Conservation (phyloP, 2,888 invertebrate species). For the Agonopterix arenella region DNA sequence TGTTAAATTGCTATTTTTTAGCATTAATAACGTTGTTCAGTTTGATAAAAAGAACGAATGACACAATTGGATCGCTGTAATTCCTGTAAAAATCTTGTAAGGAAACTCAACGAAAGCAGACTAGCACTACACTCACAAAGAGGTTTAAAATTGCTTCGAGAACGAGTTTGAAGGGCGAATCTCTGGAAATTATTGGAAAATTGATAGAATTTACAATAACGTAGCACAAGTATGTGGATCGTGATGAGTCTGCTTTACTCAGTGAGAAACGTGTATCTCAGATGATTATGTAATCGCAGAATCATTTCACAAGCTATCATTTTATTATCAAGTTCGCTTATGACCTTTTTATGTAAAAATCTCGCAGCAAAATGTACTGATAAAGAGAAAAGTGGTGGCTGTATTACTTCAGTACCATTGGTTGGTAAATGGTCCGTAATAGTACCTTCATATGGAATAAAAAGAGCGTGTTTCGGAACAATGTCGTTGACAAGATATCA, state of each 20-base stretch:
- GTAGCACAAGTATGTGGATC: too few species aligned
- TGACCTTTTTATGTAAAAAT: slow-evolving; percentile 32
- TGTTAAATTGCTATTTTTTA: too few species aligned
- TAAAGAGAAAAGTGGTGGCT: slow-evolving; percentile 39
- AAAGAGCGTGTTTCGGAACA: slow-evolving; percentile 41
- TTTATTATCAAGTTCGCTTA: slow-evolving; percentile 28
- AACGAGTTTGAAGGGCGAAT: neutral
- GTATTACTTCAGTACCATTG: slow-evolving; percentile 63
- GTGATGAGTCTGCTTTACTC: too few species aligned
- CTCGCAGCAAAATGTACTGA: slow-evolving; percentile 33
- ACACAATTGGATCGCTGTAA: neutral
- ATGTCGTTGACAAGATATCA: slow-evolving; percentile 39
- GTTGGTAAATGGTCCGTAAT: slow-evolving; percentile 60
- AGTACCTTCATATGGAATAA: slow-evolving; percentile 51
- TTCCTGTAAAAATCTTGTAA: neutral
- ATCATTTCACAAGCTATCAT: neutral
- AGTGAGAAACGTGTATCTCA: too few species aligned
- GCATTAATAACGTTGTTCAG: too few species aligned
- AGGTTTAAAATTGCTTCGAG: slow-evolving; percentile 1
- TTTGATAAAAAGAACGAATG: too few species aligned
- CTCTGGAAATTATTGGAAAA: slow-evolving; percentile 5
- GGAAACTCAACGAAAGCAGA: slow-evolving; percentile 1
- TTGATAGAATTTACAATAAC: slow-evolving; percentile 2
- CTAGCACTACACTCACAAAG: neutral
- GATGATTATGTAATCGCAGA: too few species aligned